These are phyloP conservation scores for Agapornis roseicollis DNA, from an alignment of 2,113 vertebrate genomes.

Conservation along the genomic window DNA sequence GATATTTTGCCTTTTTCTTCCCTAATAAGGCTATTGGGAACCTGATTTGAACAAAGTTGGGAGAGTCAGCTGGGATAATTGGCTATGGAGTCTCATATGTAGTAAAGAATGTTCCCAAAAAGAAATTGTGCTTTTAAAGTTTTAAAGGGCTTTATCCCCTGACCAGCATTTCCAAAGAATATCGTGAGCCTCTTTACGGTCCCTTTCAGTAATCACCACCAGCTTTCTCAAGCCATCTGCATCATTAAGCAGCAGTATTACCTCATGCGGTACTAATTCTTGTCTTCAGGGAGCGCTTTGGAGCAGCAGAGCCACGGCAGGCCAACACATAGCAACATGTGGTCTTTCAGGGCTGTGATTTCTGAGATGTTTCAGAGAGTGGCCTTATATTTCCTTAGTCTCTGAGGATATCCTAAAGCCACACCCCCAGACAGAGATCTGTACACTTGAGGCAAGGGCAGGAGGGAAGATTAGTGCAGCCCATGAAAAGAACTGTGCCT, in stretches of 20 bases:
- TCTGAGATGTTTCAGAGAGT: neutral
- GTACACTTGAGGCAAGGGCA: neutral
- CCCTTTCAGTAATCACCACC: neutral
- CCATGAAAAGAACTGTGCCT: neutral
- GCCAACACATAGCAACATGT: fast-evolving
- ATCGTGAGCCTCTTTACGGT: neutral
- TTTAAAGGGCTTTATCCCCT: neutral
- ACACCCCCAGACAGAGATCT: neutral
- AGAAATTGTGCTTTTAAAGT: neutral
- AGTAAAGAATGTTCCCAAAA: neutral
- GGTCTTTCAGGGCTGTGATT: neutral
- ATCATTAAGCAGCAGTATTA: neutral
- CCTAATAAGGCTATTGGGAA: neutral
- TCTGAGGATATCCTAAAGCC: neutral
- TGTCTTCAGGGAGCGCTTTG: neutral
- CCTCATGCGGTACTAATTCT: neutral
- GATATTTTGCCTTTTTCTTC: neutral
- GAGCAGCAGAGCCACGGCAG: fast-evolving
- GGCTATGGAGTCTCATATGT: neutral
- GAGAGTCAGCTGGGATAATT: neutral
- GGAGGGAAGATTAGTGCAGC: neutral
- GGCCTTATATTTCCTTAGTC: neutral
- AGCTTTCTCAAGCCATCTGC: neutral
- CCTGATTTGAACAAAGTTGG: neutral
- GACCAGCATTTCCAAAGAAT: neutral